Percentiles rank a stretch among this genome's conserved stretches.
Conservation (phyloP, 2,888 invertebrate species). For the Spilosoma lubricipeda region DNA sequence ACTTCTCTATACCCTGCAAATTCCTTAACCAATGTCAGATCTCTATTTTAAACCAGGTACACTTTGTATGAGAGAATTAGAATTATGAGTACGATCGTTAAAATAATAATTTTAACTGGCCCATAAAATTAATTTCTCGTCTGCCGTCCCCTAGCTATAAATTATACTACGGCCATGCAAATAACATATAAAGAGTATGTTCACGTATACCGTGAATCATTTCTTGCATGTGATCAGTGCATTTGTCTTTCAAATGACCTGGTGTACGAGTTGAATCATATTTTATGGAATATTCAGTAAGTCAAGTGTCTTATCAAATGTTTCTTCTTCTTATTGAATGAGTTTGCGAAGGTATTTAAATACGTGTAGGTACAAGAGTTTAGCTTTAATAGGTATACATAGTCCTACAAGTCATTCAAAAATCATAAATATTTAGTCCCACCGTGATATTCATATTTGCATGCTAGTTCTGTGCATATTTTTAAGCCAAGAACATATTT, state of each 20-base stretch:
- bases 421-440: no score
- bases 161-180: slow-evolving; percentile 6
- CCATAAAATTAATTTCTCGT: slow-evolving; percentile 6
- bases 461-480: no score
- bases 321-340: not conserved
- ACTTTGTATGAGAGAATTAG: not conserved
- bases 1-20: no score
- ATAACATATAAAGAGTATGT: not conserved
- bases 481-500: no score
- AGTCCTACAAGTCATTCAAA: no score
- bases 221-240: slow-evolving; percentile 3
- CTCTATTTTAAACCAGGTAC: not conserved
- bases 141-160: not conserved
- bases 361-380: not conserved
- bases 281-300: not conserved
- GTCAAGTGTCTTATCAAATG: not conserved
- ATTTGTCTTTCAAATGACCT: slow-evolving; percentile 13
- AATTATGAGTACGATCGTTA: not conserved
- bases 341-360: not conserved
- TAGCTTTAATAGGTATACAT: not conserved
- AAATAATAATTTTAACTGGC: slow-evolving; percentile 5
- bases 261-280: not conserved
- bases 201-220: slow-evolving; percentile 9
- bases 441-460: no score
- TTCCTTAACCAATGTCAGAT: no score